These are phyloP conservation scores for Agraylea sexmaculata DNA, from an alignment of 1,140 invertebrate species.

Conservation along the genomic window DNA sequence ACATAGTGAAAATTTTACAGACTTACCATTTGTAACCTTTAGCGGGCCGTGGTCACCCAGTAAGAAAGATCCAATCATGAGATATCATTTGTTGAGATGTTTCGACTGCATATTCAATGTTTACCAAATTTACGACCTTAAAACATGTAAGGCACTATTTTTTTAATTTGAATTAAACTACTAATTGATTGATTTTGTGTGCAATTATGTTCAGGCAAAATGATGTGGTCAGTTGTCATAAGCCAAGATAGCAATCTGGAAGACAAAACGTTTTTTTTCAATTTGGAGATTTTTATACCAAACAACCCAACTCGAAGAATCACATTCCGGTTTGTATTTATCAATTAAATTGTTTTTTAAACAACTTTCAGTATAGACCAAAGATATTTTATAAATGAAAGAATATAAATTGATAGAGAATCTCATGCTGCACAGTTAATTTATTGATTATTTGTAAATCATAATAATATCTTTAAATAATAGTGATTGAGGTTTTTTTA, in stretches of 20 bases:
- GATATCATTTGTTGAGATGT: constrained; percentile 36
- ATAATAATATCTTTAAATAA: constrained; percentile 20
- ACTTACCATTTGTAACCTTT: constrained; percentile 37
- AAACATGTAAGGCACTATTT: constrained; percentile 27
- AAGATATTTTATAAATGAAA: neutral
- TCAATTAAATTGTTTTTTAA: neutral
- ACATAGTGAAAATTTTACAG: constrained; percentile 32
- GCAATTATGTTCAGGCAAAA: constrained; percentile 28
- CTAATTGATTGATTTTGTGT: constrained; percentile 1
- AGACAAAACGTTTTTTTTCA: constrained; percentile 32
- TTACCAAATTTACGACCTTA: constrained; percentile 39
- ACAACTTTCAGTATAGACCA: neutral
- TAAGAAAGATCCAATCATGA: constrained; percentile 32
- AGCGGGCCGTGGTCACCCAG: constrained; percentile 36
- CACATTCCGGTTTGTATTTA: constrained; percentile 30
- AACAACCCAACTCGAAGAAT: constrained; percentile 34
- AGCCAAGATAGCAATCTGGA: constrained; percentile 27
- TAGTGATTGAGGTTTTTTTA: constrained; percentile 22
- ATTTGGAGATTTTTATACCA: constrained; percentile 36
- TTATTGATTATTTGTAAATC: neutral
- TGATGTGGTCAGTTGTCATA: constrained; percentile 41
- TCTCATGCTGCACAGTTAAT: constrained; percentile 4
- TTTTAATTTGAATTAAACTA: neutral
- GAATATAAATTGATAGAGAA: constrained; percentile 4
- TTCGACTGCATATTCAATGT: constrained; percentile 38